Conservation (phyloP, 2,888 invertebrate genomes). For the Drosophila eohydei region DNA sequence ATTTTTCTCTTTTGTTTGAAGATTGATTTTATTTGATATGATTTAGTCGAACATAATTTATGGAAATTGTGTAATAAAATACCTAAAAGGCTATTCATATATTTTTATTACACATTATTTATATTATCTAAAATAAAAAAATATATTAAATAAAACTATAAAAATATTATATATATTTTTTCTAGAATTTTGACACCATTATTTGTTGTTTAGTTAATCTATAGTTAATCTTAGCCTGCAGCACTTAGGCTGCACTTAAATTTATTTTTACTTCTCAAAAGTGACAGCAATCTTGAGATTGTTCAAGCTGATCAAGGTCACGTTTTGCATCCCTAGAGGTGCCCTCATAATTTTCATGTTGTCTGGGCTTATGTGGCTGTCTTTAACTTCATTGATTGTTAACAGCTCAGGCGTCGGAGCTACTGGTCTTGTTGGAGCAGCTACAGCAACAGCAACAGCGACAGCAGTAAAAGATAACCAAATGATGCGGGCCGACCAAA, state of each 20-base stretch:
- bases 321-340: slow-evolving; percentile 33
- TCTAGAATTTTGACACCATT: not conserved
- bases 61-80: not conserved
- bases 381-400: slow-evolving; percentile 60
- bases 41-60: not conserved
- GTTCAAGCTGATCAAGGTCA: slow-evolving; percentile 36
- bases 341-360: slow-evolving; percentile 42
- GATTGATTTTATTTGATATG: not conserved
- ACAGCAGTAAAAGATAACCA: slow-evolving; percentile 38
- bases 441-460: slow-evolving; percentile 12
- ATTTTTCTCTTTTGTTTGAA: not conserved
- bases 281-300: slow-evolving; percentile 23
- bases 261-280: slow-evolving; percentile 11
- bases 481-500: slow-evolving; percentile 57
- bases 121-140: too few species aligned
- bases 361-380: slow-evolving; percentile 47
- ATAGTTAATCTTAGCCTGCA: not conserved
- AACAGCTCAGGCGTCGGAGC: slow-evolving; percentile 63
- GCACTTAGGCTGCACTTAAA: not conserved
- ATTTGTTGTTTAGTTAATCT: not conserved
- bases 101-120: too few species aligned
- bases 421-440: slow-evolving; percentile 66
- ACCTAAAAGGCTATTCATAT: not conserved
- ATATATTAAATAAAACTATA: too few species aligned
- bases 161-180: not conserved